Conservation (phyloP, 2,113 vertebrate genomes). For the Callipepla californica region DNA sequence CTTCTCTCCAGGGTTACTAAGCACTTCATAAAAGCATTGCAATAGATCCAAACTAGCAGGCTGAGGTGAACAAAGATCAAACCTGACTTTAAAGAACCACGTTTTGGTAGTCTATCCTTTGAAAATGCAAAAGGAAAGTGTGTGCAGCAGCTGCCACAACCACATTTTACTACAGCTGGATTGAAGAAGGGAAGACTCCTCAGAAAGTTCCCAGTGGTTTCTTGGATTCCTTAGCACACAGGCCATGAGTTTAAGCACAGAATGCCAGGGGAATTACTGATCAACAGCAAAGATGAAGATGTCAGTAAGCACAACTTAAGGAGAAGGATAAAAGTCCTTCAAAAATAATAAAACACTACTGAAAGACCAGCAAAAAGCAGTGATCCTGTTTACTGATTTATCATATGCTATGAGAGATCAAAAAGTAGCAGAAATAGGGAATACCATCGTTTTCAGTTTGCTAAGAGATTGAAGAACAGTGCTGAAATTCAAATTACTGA, state of each 20-base stretch:
- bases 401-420: neutral
- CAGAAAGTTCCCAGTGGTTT: neutral
- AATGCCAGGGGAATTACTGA: neutral
- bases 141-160: neutral
- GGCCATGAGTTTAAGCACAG: fast-evolving
- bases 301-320: neutral
- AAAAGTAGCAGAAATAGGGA: neutral
- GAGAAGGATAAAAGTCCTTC: neutral
- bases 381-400: neutral
- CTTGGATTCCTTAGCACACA: neutral
- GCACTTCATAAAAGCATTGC: neutral
- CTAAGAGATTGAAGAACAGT: neutral
- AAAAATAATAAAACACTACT: neutral
- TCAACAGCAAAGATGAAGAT: neutral
- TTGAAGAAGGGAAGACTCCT: neutral
- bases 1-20: neutral
- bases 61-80: neutral
- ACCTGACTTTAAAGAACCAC: neutral
- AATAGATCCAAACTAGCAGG: neutral
- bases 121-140: neutral
- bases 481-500: neutral
- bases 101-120: neutral
- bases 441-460: neutral
- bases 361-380: neutral
- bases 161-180: neutral